These are phyloP conservation scores for Eurypyga helias DNA, from an alignment of 2,113 vertebrate genomes.

Conservation along the genomic window DNA sequence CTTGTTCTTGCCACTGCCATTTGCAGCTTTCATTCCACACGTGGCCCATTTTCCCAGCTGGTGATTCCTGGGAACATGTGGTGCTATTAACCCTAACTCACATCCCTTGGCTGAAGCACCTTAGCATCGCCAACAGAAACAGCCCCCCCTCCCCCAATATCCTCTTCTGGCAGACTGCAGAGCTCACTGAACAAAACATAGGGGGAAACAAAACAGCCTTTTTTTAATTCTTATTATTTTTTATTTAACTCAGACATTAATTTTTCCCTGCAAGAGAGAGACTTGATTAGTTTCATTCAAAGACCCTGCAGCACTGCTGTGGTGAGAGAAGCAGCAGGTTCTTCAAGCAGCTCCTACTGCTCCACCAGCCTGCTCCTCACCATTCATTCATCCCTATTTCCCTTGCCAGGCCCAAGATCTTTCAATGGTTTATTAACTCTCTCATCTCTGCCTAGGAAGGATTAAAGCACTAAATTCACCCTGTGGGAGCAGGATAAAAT, in stretches of 20 bases:
- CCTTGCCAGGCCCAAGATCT: neutral
- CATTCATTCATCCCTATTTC: neutral
- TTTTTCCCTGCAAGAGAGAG: neutral
- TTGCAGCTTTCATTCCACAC: neutral
- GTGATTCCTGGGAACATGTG: rapidly evolving
- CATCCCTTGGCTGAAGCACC: neutral
- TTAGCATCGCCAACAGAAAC: neutral
- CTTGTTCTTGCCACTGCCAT: too few relatives aligned
- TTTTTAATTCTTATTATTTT: too few relatives aligned
- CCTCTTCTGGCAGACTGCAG: neutral
- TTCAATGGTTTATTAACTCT: neutral
- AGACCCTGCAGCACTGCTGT: neutral
- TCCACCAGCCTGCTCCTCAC: neutral
- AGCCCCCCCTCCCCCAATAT: too few relatives aligned
- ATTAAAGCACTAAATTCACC: neutral
- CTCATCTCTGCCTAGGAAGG: neutral
- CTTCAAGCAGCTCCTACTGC: neutral
- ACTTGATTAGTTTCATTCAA: neutral
- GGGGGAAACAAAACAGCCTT: neutral
- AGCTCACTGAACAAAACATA: neutral
- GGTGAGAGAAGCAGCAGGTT: neutral
- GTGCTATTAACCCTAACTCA: neutral
- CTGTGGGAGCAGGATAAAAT: neutral
- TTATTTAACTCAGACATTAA: neutral
- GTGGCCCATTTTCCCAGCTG: neutral